Conservation (phyloP, 2,797 vertebrate species). For the Hypotaenidia okinawae region DNA sequence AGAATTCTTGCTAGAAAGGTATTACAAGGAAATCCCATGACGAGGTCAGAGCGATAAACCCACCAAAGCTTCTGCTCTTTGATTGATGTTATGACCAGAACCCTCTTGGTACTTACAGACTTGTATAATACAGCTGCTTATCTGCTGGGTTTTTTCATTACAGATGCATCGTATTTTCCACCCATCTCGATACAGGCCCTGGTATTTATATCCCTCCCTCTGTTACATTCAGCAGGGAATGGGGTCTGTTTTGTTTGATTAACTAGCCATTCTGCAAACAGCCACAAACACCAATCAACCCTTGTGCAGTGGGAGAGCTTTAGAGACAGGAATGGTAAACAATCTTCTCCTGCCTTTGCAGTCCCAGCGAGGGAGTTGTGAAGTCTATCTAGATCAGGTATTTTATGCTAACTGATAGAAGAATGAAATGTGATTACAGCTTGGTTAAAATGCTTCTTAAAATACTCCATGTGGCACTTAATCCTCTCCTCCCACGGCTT, state of each 20-base stretch:
- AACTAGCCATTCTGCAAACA: constrained; percentile 52
- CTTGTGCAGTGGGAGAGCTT: neutral
- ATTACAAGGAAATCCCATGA: neutral
- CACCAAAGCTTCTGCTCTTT: neutral
- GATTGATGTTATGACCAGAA: constrained; percentile 8
- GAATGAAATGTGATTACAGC: constrained; percentile 34
- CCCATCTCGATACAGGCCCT: constrained; percentile 14
- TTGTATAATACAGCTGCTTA: constrained; percentile 29
- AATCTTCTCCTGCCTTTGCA: neutral
- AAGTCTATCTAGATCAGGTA: neutral
- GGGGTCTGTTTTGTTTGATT: constrained; percentile 44
- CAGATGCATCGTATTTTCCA: constrained; percentile 13
- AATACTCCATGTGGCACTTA: neutral
- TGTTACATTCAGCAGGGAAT: constrained; percentile 17
- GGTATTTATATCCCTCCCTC: constrained; percentile 21
- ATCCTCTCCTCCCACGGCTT: neutral
- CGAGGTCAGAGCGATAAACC: neutral
- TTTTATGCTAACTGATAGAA: constrained; percentile 33
- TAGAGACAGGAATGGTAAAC: constrained; percentile 19
- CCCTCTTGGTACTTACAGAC: neutral
- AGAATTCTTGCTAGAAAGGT: neutral
- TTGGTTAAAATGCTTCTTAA: constrained; percentile 40
- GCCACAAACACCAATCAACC: constrained; percentile 46
- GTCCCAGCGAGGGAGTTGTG: neutral
- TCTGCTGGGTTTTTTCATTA: constrained; percentile 35